phyloP scores from a whole-genome alignment of 2,888 invertebrate species.

The Epinotia ramella region DNA sequence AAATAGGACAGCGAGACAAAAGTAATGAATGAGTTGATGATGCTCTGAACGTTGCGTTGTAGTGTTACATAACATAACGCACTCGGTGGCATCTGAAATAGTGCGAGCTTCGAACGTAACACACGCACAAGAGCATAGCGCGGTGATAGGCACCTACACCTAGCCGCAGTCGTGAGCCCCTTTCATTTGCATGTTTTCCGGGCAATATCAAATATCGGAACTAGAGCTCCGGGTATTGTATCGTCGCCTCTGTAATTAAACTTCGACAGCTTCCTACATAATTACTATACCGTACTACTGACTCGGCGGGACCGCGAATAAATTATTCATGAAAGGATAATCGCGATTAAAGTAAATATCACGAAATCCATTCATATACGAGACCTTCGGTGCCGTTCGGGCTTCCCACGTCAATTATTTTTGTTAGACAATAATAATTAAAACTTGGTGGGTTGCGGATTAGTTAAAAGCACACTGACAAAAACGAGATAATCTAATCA shows the following conservation, averaged over 20 bases:
- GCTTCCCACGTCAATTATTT: slow-evolving; percentile 54
- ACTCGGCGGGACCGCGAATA: slow-evolving; percentile 61
- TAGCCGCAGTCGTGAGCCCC: slow-evolving; percentile 60
- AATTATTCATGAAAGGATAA: slow-evolving; percentile 73
- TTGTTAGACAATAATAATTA: slow-evolving; percentile 46
- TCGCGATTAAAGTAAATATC: slow-evolving; percentile 67
- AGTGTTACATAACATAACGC: slow-evolving; percentile 35
- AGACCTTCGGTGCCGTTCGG: slow-evolving; percentile 47
- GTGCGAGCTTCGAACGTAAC: slow-evolving; percentile 22
- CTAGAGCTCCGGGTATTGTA: slow-evolving; percentile 56
- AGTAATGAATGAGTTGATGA: slow-evolving; percentile 28
- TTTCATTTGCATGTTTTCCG: slow-evolving; percentile 79
- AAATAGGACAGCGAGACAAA: slow-evolving; percentile 28
- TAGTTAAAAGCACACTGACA: not conserved
- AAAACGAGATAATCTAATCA: slow-evolving; percentile 19
- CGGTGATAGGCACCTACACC: slow-evolving; percentile 33
- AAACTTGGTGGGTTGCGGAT: slow-evolving; percentile 21
- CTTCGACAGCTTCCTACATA: slow-evolving; percentile 64
- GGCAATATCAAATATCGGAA: slow-evolving; percentile 72
- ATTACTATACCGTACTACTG: slow-evolving; percentile 62
- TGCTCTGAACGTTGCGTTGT: slow-evolving; percentile 20
- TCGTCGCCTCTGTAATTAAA: slow-evolving; percentile 65
- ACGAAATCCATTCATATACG: slow-evolving; percentile 61
- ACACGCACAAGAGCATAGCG: slow-evolving; percentile 16
- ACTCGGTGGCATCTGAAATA: slow-evolving; percentile 31